Percentiles rank a stretch among this genome's conserved stretches.
phyloP scores from a whole-genome alignment of 2,888 invertebrate species.

The Lithophane ornitopus region DNA sequence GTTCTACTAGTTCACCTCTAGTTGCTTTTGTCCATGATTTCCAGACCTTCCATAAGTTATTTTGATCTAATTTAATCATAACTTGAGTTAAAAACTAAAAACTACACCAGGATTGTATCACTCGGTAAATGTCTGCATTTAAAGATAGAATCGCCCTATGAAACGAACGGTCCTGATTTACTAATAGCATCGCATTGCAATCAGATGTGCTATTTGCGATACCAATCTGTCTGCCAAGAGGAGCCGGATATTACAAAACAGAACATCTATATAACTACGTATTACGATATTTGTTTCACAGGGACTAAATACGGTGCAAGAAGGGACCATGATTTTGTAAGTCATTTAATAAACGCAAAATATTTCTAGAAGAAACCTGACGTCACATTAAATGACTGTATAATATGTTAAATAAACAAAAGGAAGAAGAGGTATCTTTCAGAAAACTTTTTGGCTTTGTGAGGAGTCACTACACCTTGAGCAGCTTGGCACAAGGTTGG shows the following conservation, averaged over 20 bases:
- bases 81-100: not conserved
- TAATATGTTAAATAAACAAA: too few species aligned
- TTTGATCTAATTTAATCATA: not conserved
- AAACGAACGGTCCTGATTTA: slow-evolving; percentile 5
- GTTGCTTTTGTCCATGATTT: not conserved
- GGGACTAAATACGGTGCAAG: not conserved
- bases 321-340: not conserved
- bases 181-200: slow-evolving; percentile 40
- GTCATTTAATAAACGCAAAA: not conserved
- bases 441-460: too few species aligned
- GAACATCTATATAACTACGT: slow-evolving; percentile 11
- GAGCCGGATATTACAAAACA: slow-evolving; percentile 36
- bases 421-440: not conserved
- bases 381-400: too few species aligned
- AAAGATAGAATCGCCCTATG: not conserved
- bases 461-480: too few species aligned
- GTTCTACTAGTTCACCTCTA: not conserved
- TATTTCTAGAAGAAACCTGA: not conserved
- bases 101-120: not conserved
- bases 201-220: slow-evolving; percentile 45
- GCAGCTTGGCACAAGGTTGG: too few species aligned
- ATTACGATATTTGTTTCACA: slow-evolving; percentile 2
- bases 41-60: not conserved
- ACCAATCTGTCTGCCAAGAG: slow-evolving; percentile 29
- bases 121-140: not conserved